phyloP scores from a whole-genome alignment of 1,140 invertebrate species.

The Leptinotarsa texana region DNA sequence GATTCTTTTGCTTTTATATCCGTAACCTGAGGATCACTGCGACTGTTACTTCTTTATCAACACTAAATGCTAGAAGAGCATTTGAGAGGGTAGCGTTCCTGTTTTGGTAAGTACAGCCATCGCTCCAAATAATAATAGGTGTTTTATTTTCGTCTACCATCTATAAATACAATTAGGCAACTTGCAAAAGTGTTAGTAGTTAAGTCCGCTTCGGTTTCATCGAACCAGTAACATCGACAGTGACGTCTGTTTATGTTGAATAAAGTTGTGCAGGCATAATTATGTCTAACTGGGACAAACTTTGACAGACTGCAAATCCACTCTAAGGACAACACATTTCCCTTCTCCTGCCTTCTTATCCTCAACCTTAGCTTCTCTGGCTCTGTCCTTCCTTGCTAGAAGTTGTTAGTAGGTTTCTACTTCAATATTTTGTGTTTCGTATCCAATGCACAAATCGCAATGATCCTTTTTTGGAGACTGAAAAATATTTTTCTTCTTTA shows the following conservation, averaged over 20 bases:
- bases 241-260: slow-evolving; percentile 52
- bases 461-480: background rate
- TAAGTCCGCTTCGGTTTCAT: background rate
- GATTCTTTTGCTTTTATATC: no score
- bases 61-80: no score
- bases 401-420: background rate
- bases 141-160: no score
- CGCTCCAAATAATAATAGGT: no score
- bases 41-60: no score
- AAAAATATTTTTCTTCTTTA: background rate
- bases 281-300: slow-evolving; percentile 50
- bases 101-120: no score
- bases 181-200: background rate
- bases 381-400: background rate
- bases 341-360: background rate
- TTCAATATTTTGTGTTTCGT: background rate
- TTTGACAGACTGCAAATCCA: slow-evolving; percentile 51
- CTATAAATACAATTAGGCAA: no score
- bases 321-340: background rate
- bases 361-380: background rate
- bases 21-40: no score
- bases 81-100: no score
- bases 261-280: slow-evolving; percentile 50
- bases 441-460: background rate
- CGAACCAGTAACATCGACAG: slow-evolving; percentile 54